phyloP scores from a whole-genome alignment of 2,113 vertebrate species.

The Dromiciops gliroides region DNA sequence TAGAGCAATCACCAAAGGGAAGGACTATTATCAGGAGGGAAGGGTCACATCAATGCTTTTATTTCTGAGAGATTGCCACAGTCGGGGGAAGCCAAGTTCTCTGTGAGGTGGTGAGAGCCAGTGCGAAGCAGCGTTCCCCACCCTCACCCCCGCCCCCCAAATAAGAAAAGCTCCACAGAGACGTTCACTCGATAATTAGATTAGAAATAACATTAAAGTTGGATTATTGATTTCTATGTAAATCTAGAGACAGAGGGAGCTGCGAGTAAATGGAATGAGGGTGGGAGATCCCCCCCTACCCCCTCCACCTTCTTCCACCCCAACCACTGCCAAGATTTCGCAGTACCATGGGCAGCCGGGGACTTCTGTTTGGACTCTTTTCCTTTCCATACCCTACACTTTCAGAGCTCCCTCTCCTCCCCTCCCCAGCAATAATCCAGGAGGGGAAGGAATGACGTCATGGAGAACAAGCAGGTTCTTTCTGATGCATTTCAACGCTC shows the following conservation, averaged over 20 bases:
- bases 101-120: background rate
- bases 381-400: background rate
- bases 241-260: conserved; percentile 18
- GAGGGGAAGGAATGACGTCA: conserved; percentile 68
- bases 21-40: background rate
- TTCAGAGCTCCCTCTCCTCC: conserved; percentile 19
- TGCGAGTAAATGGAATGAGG: background rate
- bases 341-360: background rate
- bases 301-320: background rate
- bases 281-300: conserved; percentile 2
- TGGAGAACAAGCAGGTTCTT: conserved; percentile 58
- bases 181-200: background rate
- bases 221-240: conserved; percentile 66
- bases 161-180: background rate
- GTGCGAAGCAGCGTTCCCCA: background rate
- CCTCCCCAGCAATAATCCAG: background rate
- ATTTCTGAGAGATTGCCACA: background rate
- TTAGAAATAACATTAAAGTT: conserved; percentile 48
- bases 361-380: background rate
- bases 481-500: conserved; percentile 7
- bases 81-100: background rate
- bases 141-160: background rate
- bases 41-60: background rate
- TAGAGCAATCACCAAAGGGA: background rate
- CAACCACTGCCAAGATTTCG: background rate